Conservation (phyloP, 2,888 invertebrate genomes). For the Drosophila testacea region DNA sequence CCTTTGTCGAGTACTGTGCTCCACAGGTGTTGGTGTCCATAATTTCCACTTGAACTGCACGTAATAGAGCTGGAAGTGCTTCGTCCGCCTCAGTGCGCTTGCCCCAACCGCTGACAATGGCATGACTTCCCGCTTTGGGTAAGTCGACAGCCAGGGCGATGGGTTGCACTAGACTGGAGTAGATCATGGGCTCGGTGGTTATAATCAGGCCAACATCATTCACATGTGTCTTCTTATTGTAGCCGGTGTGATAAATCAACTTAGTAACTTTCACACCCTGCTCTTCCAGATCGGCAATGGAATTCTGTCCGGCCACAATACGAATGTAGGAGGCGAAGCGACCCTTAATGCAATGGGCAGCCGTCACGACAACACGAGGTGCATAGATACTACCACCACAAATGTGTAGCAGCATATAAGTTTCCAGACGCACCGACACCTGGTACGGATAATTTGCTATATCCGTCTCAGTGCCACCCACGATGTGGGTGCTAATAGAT, state of each 20-base stretch:
- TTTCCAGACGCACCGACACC: slow-evolving; percentile 72
- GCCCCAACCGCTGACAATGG: slow-evolving; percentile 82
- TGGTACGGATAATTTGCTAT: slow-evolving; percentile 68
- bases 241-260: slow-evolving; percentile 67
- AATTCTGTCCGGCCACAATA: slow-evolving; percentile 73
- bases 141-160: slow-evolving; percentile 79
- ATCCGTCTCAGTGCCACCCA: slow-evolving; percentile 65
- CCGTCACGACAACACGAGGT: slow-evolving; percentile 68
- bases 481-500: slow-evolving; percentile 57
- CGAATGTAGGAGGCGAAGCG: slow-evolving; percentile 71
- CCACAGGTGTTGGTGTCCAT: slow-evolving; percentile 85
- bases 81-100: slow-evolving; percentile 68
- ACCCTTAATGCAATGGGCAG: slow-evolving; percentile 77
- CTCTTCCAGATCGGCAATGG: slow-evolving; percentile 67
- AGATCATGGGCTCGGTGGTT: slow-evolving; percentile 85
- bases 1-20: slow-evolving; percentile 83
- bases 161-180: slow-evolving; percentile 83
- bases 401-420: slow-evolving; percentile 69
- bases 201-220: slow-evolving; percentile 87
- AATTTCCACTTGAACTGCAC: slow-evolving; percentile 86
- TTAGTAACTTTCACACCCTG: slow-evolving; percentile 66
- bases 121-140: slow-evolving; percentile 62
- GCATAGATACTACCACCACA: slow-evolving; percentile 76
- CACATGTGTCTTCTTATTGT: slow-evolving; percentile 84
- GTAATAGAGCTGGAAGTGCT: slow-evolving; percentile 78